Evolutionary conservation across 2,113 vertebrate genomes (phyloP).

Genomic region (Asarcornis scutulata): DNA sequence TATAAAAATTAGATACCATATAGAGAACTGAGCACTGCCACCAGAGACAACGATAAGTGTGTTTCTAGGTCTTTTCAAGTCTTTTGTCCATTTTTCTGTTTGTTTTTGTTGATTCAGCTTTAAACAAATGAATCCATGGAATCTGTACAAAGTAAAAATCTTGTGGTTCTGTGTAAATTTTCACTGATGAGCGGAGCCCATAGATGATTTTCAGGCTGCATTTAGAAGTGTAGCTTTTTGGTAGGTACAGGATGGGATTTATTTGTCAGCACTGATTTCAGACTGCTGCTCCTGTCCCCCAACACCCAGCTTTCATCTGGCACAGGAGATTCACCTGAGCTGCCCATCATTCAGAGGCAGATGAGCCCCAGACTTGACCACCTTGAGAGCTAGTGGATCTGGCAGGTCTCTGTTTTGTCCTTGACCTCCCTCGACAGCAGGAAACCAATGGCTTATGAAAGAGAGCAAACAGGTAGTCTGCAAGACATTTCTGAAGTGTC

Average conservation of each 20-base stretch:
- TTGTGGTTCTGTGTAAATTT: background rate
- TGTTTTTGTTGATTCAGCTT: background rate
- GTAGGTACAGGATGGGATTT: accelerated
- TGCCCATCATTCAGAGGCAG: background rate
- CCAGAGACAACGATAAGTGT: background rate
- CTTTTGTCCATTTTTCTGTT: background rate
- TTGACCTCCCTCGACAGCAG: background rate
- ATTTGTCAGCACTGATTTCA: accelerated
- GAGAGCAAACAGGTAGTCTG: background rate
- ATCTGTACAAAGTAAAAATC: background rate
- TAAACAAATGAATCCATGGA: background rate
- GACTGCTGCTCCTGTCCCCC: background rate
- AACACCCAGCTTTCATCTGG: background rate
- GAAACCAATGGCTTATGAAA: background rate
- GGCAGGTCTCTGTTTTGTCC: background rate
- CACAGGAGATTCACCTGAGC: background rate
- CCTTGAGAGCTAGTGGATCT: accelerated
- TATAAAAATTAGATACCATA: background rate
- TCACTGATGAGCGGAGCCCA: background rate
- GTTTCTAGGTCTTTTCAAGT: background rate
- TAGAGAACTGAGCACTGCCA: background rate
- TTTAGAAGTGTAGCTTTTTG: background rate
- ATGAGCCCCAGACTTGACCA: accelerated
- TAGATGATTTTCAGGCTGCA: background rate
- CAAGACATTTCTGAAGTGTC: background rate